Conservation (phyloP, 2,888 invertebrate species). For the Nebria salina region DNA sequence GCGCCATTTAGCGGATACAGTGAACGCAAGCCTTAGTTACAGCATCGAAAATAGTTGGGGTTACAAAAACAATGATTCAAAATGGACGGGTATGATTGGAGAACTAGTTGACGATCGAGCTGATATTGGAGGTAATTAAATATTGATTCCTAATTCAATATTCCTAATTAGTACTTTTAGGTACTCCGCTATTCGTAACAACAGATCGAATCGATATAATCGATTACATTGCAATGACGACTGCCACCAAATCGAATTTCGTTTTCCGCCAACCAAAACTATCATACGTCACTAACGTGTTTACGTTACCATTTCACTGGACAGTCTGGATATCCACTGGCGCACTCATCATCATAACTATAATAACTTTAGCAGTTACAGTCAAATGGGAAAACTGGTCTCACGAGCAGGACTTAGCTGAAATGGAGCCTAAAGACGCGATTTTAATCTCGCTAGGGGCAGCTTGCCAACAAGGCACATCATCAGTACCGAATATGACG, state of each 20-base stretch:
- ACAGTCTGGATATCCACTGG: constrained; percentile 72
- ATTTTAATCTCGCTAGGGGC: constrained; percentile 68
- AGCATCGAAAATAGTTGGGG: constrained; percentile 71
- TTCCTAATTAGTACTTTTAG: too few relatives aligned
- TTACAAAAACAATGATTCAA: constrained; percentile 65
- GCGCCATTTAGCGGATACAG: constrained; percentile 67
- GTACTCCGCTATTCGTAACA: constrained; percentile 73
- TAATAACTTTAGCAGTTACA: constrained; percentile 59
- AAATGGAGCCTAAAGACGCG: constrained; percentile 59
- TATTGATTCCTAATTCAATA: not conserved
- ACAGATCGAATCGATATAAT: constrained; percentile 70
- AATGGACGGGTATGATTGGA: constrained; percentile 75
- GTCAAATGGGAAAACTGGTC: constrained; percentile 61
- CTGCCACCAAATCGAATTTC: constrained; percentile 74
- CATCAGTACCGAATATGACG: constrained; percentile 62
- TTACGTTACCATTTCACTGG: constrained; percentile 72
- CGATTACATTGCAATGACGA: constrained; percentile 75
- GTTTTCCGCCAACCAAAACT: constrained; percentile 78
- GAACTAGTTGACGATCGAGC: constrained; percentile 68
- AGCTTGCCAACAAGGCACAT: constrained; percentile 70
- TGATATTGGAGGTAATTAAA: constrained; percentile 68
- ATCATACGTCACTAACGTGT: constrained; percentile 77
- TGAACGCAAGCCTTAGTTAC: constrained; percentile 68
- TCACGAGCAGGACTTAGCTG: constrained; percentile 46
- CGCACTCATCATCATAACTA: constrained; percentile 63